Base-by-base conservation (phyloP, 2,113 vertebrate species). In the Solea senegalensis region DNA sequence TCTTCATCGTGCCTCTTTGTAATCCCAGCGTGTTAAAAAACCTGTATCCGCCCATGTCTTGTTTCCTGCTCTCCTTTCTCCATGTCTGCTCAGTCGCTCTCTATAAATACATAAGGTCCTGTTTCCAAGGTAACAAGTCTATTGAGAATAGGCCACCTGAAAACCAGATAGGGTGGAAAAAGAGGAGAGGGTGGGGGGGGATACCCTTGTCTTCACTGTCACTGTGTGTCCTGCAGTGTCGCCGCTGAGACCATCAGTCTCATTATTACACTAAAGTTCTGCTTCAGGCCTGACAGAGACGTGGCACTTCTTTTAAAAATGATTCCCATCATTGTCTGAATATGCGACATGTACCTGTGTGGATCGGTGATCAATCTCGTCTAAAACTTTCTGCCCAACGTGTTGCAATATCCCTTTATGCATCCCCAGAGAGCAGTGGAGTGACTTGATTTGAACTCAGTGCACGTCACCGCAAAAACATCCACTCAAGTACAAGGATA, bases 71-170 rank as follows among this genome's bases (percentile, higher is more conserved):
- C 69, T 72, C 50, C 43, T 49, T 52, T 72, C 45, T 61, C 74
- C 69, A 21, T 54, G 34, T 83, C 78, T 85, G 9, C 77, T 76
- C 84, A 69, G 73, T 76, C 60, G 26, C 78, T 78, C 85, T 83
- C 89, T 92, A 93, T 91, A 92, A 94, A 93, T 93, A 93, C 91
- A 90, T 89, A 91, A 92, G 86, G 87, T 90, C 86, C 88, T 82
- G 94, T 94, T 94, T 91, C 94, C 93, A 93, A 88, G 94, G 93
- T 92, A 93, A 94, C 92, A 80, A 86, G 84, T 91, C 92, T 75
- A 72, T 78, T 71, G 92, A 92, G 92, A 90, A 85, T 86, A 79
- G 74, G 88, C 88, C 89, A 90, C 86, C 87, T 93, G 80, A 88
- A 88, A 90, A 90, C 62, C 71, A 89, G 79, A 85, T 52, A 71